Percentiles rank a stretch among this genome's conserved stretches.
Conservation (phyloP, 2,888 invertebrate genomes). For the Troglohyphantes excavatus region DNA sequence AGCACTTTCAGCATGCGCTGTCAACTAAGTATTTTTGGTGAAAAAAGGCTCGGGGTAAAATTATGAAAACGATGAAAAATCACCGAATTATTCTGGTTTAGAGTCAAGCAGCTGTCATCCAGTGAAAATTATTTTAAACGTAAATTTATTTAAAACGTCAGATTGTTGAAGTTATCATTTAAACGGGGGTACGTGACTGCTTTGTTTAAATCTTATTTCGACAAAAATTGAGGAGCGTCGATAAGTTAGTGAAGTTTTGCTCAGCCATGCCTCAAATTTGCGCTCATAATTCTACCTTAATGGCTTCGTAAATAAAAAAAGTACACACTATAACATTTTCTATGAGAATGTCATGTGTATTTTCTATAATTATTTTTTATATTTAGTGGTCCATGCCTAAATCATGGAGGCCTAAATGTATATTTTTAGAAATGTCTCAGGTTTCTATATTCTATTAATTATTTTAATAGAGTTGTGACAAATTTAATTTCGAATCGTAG, state of each 20-base stretch:
- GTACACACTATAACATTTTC: background rate
- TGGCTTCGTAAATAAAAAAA: background rate
- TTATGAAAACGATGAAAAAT: constrained; percentile 17
- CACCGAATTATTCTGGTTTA: constrained; percentile 11
- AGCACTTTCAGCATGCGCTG: background rate
- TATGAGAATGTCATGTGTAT: background rate
- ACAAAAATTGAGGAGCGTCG: no score
- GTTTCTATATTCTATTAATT: no score
- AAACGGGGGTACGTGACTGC: constrained; percentile 11
- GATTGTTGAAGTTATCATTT: constrained; percentile 21
- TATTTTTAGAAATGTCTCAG: no score
- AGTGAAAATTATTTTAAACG: constrained; percentile 29
- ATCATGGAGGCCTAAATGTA: no score
- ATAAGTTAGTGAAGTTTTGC: background rate
- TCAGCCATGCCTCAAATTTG: background rate
- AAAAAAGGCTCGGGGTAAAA: background rate
- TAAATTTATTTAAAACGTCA: constrained; percentile 40
- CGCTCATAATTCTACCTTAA: background rate
- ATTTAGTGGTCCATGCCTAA: no score
- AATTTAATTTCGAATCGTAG: no score
- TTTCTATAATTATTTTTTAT: background rate
- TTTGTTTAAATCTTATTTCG: background rate
- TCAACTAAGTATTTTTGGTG: constrained; percentile 25
- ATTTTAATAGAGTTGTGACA: no score
- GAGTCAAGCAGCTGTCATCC: constrained; percentile 13